Evolutionary conservation across 1,140 invertebrate genomes (phyloP).

Genomic region (Bathynomus jamesi): DNA sequence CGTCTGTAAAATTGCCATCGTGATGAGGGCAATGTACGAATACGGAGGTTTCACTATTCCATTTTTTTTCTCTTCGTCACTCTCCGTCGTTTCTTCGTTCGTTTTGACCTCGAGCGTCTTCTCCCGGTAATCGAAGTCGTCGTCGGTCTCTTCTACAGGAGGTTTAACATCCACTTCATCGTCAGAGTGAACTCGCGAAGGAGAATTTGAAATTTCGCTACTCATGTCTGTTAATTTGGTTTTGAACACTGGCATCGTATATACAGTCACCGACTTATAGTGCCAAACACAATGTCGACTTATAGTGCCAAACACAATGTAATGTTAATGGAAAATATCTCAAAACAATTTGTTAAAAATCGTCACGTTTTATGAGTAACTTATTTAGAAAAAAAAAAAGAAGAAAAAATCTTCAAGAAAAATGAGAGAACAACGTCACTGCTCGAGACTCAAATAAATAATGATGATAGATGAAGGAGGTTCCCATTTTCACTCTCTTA

Average conservation of each 20-base stretch:
- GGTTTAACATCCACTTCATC: conserved; percentile 7
- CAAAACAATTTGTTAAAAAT: too few relatives aligned
- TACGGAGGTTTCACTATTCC: conserved; percentile 85
- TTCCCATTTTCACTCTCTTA: not conserved
- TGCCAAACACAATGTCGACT: too few relatives aligned
- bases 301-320: too few relatives aligned
- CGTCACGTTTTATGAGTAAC: not conserved
- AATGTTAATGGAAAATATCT: too few relatives aligned
- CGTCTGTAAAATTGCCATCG: conserved; percentile 96
- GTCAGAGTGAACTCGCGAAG: not conserved
- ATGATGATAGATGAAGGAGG: not conserved
- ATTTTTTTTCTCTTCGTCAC: conserved; percentile 38
- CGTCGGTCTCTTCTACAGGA: not conserved
- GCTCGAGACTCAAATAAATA: not conserved
- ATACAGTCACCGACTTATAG: too few relatives aligned
- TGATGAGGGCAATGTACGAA: conserved; percentile 95
- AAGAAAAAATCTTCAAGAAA: too few relatives aligned
- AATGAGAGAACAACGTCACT: not conserved
- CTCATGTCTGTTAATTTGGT: not conserved
- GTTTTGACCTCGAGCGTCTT: conserved; percentile 23
- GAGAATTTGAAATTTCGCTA: not conserved
- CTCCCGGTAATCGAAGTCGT: not conserved
- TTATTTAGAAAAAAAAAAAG: not conserved
- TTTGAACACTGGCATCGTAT: not conserved
- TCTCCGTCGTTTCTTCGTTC: conserved; percentile 11